Evolutionary conservation across 2,113 vertebrate genomes (phyloP).

Genomic region (Micromys minutus): DNA sequence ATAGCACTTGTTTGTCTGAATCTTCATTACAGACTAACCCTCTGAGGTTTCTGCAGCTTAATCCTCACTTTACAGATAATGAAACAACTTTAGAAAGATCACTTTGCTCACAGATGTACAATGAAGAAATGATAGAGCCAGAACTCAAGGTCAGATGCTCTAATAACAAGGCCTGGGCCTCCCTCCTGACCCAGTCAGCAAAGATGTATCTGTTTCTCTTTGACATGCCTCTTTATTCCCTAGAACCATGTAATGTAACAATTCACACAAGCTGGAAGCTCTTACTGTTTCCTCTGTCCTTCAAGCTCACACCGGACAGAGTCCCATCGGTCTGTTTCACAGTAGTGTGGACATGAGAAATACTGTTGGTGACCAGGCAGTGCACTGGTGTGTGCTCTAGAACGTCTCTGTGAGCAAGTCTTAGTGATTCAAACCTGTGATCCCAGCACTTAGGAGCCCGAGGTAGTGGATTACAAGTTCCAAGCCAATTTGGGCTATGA

Average conservation of each 20-base stretch:
- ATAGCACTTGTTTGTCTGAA: not conserved
- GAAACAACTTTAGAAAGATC: not conserved
- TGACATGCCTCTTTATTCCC: not conserved
- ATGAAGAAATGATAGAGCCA: not conserved
- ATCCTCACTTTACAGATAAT: constrained; percentile 21
- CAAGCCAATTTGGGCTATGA: not conserved
- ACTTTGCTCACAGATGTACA: not conserved
- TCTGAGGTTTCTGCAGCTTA: not conserved
- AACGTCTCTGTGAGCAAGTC: not conserved
- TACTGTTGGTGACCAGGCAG: not conserved
- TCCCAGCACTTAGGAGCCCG: not conserved
- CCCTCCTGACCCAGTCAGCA: not conserved
- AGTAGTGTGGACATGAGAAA: not conserved
- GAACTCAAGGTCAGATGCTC: not conserved
- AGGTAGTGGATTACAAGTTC: not conserved
- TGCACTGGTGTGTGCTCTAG: not conserved
- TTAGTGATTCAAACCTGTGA: too few species aligned
- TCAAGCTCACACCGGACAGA: not conserved
- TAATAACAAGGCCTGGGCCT: not conserved
- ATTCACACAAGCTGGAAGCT: not conserved
- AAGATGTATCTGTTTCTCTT: not conserved
- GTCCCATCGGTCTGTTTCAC: not conserved
- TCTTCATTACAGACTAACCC: not conserved
- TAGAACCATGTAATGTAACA: not conserved
- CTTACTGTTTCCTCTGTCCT: not conserved